phyloP scores from a whole-genome alignment of 2,797 vertebrate genomes.

The Poecile montanus region DNA sequence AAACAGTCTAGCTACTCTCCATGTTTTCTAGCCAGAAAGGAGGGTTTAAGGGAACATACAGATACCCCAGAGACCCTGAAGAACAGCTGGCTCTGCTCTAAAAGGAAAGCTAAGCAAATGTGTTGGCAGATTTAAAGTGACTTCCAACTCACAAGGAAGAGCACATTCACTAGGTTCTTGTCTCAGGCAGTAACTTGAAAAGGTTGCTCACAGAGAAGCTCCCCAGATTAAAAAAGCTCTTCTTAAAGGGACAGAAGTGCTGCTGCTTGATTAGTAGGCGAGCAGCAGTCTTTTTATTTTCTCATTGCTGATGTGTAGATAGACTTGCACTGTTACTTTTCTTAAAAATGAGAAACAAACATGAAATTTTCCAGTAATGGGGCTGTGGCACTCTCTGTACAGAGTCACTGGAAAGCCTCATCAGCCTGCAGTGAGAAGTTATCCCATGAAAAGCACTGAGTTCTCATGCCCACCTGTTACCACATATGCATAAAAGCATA shows the following conservation, averaged over 20 bases:
- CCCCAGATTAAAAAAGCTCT: not conserved
- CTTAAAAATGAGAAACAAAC: not conserved
- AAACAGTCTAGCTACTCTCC: not conserved
- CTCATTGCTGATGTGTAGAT: not conserved
- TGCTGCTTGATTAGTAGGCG: not conserved
- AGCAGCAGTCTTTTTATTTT: not conserved
- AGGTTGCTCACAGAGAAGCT: not conserved
- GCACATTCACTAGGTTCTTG: not conserved
- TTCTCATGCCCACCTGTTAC: not conserved
- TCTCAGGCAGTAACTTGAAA: not conserved
- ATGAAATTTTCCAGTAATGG: not conserved
- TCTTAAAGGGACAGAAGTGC: not conserved
- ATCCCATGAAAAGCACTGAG: not conserved
- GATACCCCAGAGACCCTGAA: conserved; percentile 16
- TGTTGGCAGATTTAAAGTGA: conserved; percentile 28
- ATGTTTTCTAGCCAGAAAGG: not conserved
- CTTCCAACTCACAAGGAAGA: not conserved
- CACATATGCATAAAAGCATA: not conserved
- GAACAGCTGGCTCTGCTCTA: conserved; percentile 29
- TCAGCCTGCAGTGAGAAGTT: not conserved
- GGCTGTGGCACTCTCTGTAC: not conserved
- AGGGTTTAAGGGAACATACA: not conserved
- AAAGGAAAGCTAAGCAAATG: conserved; percentile 24
- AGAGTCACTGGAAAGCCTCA: not conserved
- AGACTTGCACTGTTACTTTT: not conserved